Evolutionary conservation across 2,888 invertebrate genomes (phyloP).

Genomic region (Phengaris arion): DNA sequence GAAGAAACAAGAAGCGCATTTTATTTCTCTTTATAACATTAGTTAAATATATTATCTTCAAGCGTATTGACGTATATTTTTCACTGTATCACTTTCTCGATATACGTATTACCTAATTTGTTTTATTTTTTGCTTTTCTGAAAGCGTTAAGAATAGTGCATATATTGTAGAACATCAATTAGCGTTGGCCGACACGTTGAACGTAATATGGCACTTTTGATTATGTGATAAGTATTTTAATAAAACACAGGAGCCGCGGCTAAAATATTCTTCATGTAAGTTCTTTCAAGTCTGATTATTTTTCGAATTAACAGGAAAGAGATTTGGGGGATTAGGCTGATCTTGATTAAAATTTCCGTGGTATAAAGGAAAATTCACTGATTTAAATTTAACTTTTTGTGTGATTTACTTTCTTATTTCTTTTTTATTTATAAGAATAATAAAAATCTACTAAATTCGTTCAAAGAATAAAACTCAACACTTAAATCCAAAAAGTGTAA

Average conservation of each 20-base stretch:
- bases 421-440: neutral
- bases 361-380: neutral
- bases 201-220: too few species aligned
- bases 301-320: neutral
- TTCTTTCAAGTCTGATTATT: neutral
- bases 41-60: too few species aligned
- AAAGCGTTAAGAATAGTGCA: too few species aligned
- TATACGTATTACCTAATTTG: neutral
- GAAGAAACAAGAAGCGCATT: too few species aligned
- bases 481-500: too few species aligned
- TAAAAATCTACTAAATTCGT: too few species aligned
- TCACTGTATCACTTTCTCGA: too few species aligned
- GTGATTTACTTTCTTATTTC: neutral
- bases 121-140: slow-evolving; percentile 14
- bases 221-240: neutral
- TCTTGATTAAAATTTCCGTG: neutral
- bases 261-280: neutral
- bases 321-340: neutral
- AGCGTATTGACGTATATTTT: too few species aligned
- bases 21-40: too few species aligned
- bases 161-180: too few species aligned
- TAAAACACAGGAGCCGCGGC: neutral
- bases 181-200: too few species aligned
- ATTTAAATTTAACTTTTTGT: slow-evolving; percentile 8
- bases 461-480: too few species aligned